These are phyloP conservation scores for Tragelaphus eurycerus DNA, from an alignment of 2,797 vertebrate genomes.

Conservation along the genomic window DNA sequence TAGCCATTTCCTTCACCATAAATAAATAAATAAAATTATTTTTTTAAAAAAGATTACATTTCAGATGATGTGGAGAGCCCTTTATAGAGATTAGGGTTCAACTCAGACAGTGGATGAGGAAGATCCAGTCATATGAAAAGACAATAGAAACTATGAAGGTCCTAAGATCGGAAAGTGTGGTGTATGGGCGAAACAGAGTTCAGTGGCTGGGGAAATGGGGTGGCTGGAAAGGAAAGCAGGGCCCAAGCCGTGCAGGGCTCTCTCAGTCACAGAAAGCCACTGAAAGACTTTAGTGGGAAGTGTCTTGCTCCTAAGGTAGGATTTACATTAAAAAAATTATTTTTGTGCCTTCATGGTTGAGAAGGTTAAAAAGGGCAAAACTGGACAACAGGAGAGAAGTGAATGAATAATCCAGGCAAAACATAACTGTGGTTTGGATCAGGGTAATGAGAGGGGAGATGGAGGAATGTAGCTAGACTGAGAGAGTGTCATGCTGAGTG, in stretches of 20 bases:
- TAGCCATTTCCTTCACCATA: neutral
- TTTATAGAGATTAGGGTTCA: neutral
- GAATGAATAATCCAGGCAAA: neutral
- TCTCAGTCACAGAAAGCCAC: neutral
- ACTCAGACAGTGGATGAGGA: neutral
- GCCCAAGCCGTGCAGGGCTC: rapidly evolving
- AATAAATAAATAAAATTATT: neutral
- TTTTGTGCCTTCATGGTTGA: neutral
- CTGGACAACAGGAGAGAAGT: neutral
- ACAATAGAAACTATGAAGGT: neutral
- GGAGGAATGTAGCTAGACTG: neutral
- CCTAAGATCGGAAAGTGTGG: neutral
- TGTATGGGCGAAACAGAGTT: neutral
- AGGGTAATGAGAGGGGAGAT: neutral
- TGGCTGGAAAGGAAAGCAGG: neutral
- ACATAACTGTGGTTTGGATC: neutral
- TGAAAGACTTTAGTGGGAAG: neutral
- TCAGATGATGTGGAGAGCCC: neutral
- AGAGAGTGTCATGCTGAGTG: neutral
- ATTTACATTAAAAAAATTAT: neutral
- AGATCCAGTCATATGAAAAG: neutral
- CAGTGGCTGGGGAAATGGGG: neutral
- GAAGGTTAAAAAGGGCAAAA: neutral
- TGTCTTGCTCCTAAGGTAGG: neutral
- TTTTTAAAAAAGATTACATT: neutral